These are phyloP conservation scores for Lasioglossum morio DNA, from an alignment of 2,888 invertebrate genomes.

Conservation along the genomic window DNA sequence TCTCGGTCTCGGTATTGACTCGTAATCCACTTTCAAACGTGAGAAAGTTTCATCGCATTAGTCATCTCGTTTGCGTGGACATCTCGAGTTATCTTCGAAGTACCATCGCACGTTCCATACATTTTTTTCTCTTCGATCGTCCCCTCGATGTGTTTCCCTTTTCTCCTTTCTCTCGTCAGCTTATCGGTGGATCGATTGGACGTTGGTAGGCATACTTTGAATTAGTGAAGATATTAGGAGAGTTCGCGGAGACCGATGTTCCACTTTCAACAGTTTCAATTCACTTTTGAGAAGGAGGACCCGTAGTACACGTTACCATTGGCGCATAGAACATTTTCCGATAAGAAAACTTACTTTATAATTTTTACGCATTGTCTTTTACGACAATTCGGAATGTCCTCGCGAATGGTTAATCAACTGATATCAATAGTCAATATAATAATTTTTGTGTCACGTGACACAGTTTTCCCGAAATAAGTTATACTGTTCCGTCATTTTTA, in stretches of 20 bases:
- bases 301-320: too few species aligned
- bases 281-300: too few species aligned
- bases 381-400: conserved; percentile 34
- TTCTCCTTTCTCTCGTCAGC: background rate
- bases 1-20: background rate
- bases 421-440: too few species aligned
- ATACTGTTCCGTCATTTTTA: too few species aligned
- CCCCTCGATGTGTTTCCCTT: background rate
- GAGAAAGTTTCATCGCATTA: background rate
- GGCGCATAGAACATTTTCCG: too few species aligned
- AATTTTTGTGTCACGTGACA: too few species aligned
- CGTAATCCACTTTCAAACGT: background rate
- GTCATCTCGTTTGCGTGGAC: background rate
- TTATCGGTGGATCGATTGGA: background rate
- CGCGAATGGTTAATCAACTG: too few species aligned
- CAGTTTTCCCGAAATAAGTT: too few species aligned
- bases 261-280: too few species aligned
- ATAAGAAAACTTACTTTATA: background rate
- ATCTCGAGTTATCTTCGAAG: background rate
- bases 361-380: background rate
- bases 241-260: too few species aligned
- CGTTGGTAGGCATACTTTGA: too few species aligned
- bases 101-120: background rate
- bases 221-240: too few species aligned
- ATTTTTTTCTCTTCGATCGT: background rate